Base-by-base conservation (phyloP, 2,888 invertebrate species). In the Carabus problematicus region DNA sequence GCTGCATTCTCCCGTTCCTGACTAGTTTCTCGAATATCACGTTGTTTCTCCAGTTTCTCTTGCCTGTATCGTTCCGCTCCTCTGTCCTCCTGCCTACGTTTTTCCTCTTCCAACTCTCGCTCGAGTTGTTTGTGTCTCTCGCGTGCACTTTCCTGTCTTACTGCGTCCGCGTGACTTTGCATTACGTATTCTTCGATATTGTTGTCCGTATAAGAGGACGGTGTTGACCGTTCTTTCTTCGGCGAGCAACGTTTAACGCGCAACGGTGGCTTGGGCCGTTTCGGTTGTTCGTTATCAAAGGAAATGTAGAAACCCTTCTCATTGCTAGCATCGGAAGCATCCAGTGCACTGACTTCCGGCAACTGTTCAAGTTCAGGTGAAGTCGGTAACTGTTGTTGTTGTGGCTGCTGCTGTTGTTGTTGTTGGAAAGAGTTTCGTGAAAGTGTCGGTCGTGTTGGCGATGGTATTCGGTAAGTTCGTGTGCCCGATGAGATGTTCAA, bases 301-400 rank as follows among this genome's bases (percentile, higher is more conserved):
- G 95, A 93, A 78, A 97, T 94, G 81, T 97, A 97, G 83, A 97
- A 97, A 40, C 94, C 93, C 80, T 94, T 93, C 79, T 93, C 92
- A 71, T 83, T 85, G 9, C 81, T 80, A 4, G 82, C 78, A 73
- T 85, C 85, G 43, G 82, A 80, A 40, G 81, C 76, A 76, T 85
- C 77, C 78, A 85, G 80, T 77, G 84, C 77, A 77, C 86, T 82
- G 75, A 80, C 76, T 74, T 79, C 80, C 63, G 82, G 81, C 39
- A 74, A 64, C 19, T 59, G 77, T 73, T 64, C 79, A 74, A 59
- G 77, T 73, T 80, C 83, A 75, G 74, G 16, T 18, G 16, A 82
- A 74, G 45, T 77, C 70, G 79, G 83, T 70, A 77, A 80, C 74
- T 78, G 85, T 79, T 67, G 80, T 78, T 54, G 79, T 77, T 66